Evolutionary conservation across 2,797 vertebrate genomes (phyloP).

Genomic region (Coranthus polyacanthus): DNA sequence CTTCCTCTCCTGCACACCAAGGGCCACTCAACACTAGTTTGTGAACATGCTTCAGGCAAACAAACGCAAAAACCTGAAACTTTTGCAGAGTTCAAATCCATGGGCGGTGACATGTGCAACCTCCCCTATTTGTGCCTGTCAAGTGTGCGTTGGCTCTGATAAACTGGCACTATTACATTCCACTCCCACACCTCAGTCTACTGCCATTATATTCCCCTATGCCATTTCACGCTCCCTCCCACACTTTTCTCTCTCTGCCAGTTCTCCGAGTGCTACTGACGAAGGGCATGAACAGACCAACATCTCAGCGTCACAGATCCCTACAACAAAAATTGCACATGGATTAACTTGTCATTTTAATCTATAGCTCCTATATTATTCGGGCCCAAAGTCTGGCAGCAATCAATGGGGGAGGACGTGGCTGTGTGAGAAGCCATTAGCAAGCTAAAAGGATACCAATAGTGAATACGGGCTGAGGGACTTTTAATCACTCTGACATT

Average conservation of each 20-base stretch:
- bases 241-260: slow-evolving; percentile 63
- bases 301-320: slow-evolving; percentile 46
- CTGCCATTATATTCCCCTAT: slow-evolving; percentile 70
- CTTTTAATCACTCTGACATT: slow-evolving; percentile 68
- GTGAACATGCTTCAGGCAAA: slow-evolving; percentile 26
- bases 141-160: slow-evolving; percentile 72
- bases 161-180: slow-evolving; percentile 75
- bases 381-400: slow-evolving; percentile 41
- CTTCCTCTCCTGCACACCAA: slow-evolving; percentile 33
- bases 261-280: slow-evolving; percentile 44
- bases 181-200: slow-evolving; percentile 75
- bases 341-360: slow-evolving; percentile 75
- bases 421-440: slow-evolving; percentile 64
- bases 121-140: slow-evolving; percentile 65
- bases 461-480: slow-evolving; percentile 37
- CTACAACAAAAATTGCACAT: slow-evolving; percentile 45
- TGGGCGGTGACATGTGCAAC: slow-evolving; percentile 59
- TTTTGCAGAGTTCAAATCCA: slow-evolving; percentile 60
- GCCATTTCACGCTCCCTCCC: slow-evolving; percentile 76
- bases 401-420: slow-evolving; percentile 52
- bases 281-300: slow-evolving; percentile 58
- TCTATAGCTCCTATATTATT: slow-evolving; percentile 61
- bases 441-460: slow-evolving; percentile 57
- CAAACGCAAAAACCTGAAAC: slow-evolving; percentile 43
- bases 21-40: slow-evolving; percentile 26